Evolutionary conservation across 2,888 invertebrate genomes (phyloP).

Genomic region (Resseliella maxima): DNA sequence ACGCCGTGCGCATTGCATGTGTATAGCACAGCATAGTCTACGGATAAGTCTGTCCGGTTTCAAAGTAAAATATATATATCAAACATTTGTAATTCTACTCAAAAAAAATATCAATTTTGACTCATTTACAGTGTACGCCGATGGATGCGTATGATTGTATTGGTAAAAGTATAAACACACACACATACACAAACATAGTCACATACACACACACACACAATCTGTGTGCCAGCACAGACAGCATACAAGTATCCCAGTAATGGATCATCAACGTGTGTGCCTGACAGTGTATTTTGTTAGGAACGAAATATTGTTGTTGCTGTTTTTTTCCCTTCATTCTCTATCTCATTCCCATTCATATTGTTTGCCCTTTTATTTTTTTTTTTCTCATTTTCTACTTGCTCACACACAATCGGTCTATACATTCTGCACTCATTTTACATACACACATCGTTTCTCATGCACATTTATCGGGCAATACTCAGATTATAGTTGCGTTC

Average conservation of each 20-base stretch:
- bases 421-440: slow-evolving; percentile 9
- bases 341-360: background rate
- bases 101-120: background rate
- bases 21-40: background rate
- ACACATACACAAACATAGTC: too few relatives aligned
- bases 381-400: too few relatives aligned
- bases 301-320: too few relatives aligned
- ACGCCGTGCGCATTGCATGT: background rate
- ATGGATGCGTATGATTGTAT: too few relatives aligned
- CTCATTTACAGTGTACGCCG: background rate
- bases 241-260: too few relatives aligned
- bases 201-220: too few relatives aligned
- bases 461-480: slow-evolving; percentile 39
- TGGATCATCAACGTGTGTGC: too few relatives aligned
- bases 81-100: background rate
- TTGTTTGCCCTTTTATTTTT: too few relatives aligned
- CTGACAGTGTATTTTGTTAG: too few relatives aligned
- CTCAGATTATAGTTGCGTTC: slow-evolving; percentile 38
- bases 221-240: too few relatives aligned
- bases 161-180: too few relatives aligned
- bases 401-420: background rate
- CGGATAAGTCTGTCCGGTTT: background rate
- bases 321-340: too few relatives aligned
- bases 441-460: background rate
- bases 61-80: background rate